phyloP scores from a whole-genome alignment of 2,797 vertebrate genomes.

The Zenarchopterus dispar region DNA sequence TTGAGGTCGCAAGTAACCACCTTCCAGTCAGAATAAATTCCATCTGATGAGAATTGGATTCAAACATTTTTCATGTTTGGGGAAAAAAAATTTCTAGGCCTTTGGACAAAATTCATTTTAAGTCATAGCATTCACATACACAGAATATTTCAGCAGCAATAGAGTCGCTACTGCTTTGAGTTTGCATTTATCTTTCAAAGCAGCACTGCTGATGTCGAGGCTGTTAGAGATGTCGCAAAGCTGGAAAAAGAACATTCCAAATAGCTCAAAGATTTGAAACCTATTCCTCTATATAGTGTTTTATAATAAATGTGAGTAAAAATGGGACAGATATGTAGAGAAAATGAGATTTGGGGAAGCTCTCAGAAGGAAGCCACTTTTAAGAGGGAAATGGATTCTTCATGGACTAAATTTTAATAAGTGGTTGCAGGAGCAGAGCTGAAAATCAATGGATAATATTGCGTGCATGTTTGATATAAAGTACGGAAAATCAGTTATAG shows the following conservation, averaged over 20 bases:
- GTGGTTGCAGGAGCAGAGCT: constrained; percentile 15
- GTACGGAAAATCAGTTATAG: constrained; percentile 2
- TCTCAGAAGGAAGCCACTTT: constrained; percentile 6
- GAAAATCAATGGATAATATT: constrained; percentile 23
- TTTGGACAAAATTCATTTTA: too few species aligned
- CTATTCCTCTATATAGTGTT: constrained; percentile 17
- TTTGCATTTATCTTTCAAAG: constrained; percentile 38
- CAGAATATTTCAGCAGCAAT: neutral
- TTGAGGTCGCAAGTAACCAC: too few species aligned
- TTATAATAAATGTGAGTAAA: constrained; percentile 39
- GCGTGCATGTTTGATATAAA: constrained; percentile 29
- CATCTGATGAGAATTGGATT: too few species aligned
- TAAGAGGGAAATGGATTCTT: constrained; percentile 26
- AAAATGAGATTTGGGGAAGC: constrained; percentile 26
- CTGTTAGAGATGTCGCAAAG: constrained; percentile 11
- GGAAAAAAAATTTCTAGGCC: too few species aligned
- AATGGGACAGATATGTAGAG: constrained; percentile 50
- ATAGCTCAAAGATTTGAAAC: constrained; percentile 48
- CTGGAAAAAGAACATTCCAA: constrained; percentile 29
- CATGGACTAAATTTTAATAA: constrained; percentile 29
- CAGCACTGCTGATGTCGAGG: constrained; percentile 13
- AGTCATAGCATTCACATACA: too few species aligned
- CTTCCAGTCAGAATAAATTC: too few species aligned
- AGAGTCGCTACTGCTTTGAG: constrained; percentile 10
- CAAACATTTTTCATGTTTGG: too few species aligned